These are phyloP conservation scores for Cancer borealis DNA, from an alignment of 2,888 invertebrate genomes.

Conservation along the genomic window DNA sequence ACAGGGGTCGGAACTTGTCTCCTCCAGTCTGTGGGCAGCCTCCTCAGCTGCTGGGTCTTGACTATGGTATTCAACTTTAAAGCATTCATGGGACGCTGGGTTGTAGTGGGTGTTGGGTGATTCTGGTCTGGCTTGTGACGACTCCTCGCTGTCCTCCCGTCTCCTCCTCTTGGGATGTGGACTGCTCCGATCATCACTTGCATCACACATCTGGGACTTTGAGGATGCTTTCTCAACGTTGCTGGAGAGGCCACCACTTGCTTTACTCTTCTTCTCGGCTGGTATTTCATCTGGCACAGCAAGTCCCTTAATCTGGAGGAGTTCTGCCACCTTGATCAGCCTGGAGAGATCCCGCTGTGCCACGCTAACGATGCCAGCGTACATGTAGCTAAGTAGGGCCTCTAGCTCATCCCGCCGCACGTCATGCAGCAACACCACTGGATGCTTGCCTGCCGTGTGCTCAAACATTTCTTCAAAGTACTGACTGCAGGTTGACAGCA, in stretches of 20 bases:
- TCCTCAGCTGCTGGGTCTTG: conserved; percentile 44
- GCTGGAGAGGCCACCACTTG: background rate
- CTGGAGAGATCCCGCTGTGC: conserved; percentile 66
- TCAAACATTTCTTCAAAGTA: conserved; percentile 74
- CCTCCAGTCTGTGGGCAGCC: conserved; percentile 25
- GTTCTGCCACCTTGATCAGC: conserved; percentile 66
- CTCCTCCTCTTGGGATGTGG: conserved; percentile 66
- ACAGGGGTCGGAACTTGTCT: background rate
- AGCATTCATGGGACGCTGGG: conserved; percentile 6
- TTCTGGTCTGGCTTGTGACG: conserved; percentile 50
- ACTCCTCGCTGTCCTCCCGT: conserved; percentile 39
- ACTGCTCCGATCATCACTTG: conserved; percentile 61
- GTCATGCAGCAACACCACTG: conserved; percentile 65
- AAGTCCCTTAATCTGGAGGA: conserved; percentile 68
- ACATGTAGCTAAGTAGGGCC: conserved; percentile 67
- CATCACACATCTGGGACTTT: conserved; percentile 42
- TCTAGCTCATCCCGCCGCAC: conserved; percentile 67
- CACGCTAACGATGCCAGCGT: conserved; percentile 68
- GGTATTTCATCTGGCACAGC: conserved; percentile 71
- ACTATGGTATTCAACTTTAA: background rate
- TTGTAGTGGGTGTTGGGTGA: conserved; percentile 44
- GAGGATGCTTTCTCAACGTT: conserved; percentile 38
- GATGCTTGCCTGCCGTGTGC: conserved; percentile 63
- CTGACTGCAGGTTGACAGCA: conserved; percentile 68
- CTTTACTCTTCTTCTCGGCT: conserved; percentile 49